These are phyloP conservation scores for Philonicus albiceps DNA, from an alignment of 2,888 invertebrate species.

Conservation along the genomic window DNA sequence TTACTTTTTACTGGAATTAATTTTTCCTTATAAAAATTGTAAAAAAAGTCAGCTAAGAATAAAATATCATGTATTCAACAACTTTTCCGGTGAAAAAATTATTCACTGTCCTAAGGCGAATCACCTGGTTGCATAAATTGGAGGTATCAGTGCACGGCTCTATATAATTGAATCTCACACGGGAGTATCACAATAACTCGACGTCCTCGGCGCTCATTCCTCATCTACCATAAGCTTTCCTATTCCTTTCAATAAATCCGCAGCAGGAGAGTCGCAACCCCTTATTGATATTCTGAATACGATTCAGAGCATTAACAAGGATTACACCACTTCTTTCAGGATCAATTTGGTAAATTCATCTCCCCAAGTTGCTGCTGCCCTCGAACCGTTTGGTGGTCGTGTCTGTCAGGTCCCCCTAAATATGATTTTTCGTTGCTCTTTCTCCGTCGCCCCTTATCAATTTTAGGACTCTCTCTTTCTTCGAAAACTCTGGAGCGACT, in stretches of 20 bases:
- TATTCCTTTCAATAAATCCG: constrained; percentile 48
- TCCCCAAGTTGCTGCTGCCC: constrained; percentile 12
- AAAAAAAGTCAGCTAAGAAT: too few species aligned
- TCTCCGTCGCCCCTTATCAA: background rate
- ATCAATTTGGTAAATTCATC: constrained; percentile 49
- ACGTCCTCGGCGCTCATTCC: constrained; percentile 30
- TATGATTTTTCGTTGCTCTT: constrained; percentile 42
- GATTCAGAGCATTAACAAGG: constrained; percentile 48
- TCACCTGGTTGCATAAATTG: constrained; percentile 5
- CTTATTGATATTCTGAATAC: constrained; percentile 48
- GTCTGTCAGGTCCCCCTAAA: constrained; percentile 31
- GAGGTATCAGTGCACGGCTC: background rate
- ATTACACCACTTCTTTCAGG: constrained; percentile 49
- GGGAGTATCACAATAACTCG: constrained; percentile 36
- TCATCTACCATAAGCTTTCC: constrained; percentile 40
- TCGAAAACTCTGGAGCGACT: background rate
- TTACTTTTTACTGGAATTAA: too few species aligned
- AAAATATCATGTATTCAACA: too few species aligned
- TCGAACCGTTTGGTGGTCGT: background rate
- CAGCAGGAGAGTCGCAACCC: constrained; percentile 27
- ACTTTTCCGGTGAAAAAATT: background rate
- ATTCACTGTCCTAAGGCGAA: background rate
- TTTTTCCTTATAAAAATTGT: too few species aligned
- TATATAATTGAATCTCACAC: constrained; percentile 38
- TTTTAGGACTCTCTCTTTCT: background rate